These are phyloP conservation scores for Thyatira batis DNA, from an alignment of 2,888 invertebrate genomes.

Conservation along the genomic window DNA sequence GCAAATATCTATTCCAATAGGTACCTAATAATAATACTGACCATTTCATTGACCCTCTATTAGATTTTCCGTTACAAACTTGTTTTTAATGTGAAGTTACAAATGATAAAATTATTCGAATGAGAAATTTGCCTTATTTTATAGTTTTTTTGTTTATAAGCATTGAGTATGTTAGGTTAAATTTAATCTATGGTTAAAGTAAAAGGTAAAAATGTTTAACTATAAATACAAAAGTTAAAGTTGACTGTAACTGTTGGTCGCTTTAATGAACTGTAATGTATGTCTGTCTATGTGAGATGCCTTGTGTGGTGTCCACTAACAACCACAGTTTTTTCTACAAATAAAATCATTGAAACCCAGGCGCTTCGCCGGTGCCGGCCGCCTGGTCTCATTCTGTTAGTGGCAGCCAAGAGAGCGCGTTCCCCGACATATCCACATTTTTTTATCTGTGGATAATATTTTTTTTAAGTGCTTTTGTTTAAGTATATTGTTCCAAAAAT, in stretches of 20 bases:
- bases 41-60: no score
- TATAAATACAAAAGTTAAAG: no score
- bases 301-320: background rate
- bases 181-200: background rate
- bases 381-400: constrained; percentile 1
- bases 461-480: constrained; percentile 2
- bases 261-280: background rate
- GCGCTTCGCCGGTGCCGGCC: background rate
- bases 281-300: background rate
- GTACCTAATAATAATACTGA: no score
- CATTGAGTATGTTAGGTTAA: no score
- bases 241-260: background rate
- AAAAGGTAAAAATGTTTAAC: background rate
- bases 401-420: constrained; percentile 28
- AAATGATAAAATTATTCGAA: no score
- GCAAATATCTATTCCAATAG: no score
- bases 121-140: no score
- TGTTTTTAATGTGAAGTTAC: no score
- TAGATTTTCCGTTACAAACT: no score
- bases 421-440: constrained; percentile 21
- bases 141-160: no score
- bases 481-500: constrained; percentile 41
- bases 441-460: constrained; percentile 9
- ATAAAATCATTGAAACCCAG: background rate
- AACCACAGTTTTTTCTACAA: background rate